These are phyloP conservation scores for Gallinago solitaria DNA, from an alignment of 2,797 vertebrate species.

Conservation along the genomic window DNA sequence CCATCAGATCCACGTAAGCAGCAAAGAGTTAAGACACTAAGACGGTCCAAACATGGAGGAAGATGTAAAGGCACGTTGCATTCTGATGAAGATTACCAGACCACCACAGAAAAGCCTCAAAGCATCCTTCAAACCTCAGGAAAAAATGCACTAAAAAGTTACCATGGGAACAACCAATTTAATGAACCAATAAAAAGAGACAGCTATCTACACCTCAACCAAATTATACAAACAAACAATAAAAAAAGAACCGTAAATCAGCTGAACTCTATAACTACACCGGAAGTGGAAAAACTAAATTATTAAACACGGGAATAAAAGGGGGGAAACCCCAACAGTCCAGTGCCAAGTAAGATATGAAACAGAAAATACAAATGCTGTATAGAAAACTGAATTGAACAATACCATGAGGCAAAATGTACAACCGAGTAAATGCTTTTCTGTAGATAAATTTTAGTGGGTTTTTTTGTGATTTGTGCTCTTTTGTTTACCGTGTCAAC, in stretches of 20 bases:
- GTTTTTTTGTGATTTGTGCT: not conserved
- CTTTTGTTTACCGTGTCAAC: not conserved
- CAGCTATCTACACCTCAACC: constrained; percentile 69
- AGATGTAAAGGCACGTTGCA: constrained; percentile 43
- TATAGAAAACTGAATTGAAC: not conserved
- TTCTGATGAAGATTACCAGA: constrained; percentile 74
- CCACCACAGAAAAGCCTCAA: constrained; percentile 64
- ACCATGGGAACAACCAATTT: constrained; percentile 76
- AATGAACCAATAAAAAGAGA: constrained; percentile 72
- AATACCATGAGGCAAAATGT: not conserved
- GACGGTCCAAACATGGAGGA: not conserved
- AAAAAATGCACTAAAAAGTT: constrained; percentile 66
- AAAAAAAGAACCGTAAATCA: constrained; percentile 65
- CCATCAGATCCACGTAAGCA: not conserved
- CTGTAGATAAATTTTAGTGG: not conserved
- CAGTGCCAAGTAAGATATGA: not conserved
- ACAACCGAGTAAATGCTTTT: not conserved
- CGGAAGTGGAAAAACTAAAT: constrained; percentile 15
- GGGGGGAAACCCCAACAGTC: not conserved
- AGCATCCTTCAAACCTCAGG: constrained; percentile 68
- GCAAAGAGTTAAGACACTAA: constrained; percentile 65
- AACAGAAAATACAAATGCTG: not conserved
- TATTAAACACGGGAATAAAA: not conserved
- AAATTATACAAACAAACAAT: constrained; percentile 68
- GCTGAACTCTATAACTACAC: constrained; percentile 38